Conservation (phyloP, 2,888 invertebrate species). For the Zaprionus bogoriensis region DNA sequence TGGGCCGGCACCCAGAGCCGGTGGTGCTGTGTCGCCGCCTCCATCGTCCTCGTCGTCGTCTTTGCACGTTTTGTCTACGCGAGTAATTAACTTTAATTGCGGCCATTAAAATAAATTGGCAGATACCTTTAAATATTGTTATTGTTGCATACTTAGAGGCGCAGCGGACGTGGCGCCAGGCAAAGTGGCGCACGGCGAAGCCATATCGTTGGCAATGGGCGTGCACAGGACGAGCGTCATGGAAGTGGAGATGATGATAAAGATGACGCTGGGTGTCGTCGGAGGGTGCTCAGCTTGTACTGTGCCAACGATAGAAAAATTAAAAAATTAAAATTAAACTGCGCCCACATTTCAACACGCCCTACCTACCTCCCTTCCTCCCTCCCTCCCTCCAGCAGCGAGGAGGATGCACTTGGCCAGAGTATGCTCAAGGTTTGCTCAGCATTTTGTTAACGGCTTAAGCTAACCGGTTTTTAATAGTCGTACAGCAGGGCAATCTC, state of each 20-base stretch:
- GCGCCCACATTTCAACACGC: neutral
- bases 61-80: conserved; percentile 80
- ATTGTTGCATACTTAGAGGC: conserved; percentile 74
- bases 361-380: neutral
- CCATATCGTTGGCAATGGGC: neutral
- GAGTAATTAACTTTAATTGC: conserved; percentile 82
- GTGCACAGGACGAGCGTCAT: too few species aligned
- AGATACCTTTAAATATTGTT: conserved; percentile 81
- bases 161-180: conserved; percentile 39
- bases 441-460: neutral
- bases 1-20: conserved; percentile 37
- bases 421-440: neutral
- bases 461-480: neutral
- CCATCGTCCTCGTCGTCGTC: conserved; percentile 35
- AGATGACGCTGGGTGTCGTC: neutral
- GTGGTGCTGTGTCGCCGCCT: conserved; percentile 30
- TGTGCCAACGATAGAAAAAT: neutral
- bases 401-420: neutral
- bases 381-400: too few species aligned
- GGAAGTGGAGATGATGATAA: neutral
- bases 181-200: neutral
- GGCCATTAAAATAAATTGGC: conserved; percentile 82
- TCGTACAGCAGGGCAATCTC: neutral
- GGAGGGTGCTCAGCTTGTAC: neutral
- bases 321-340: neutral